Percentiles rank a stretch among this genome's conserved stretches.
These are phyloP conservation scores for Ploceus nigricollis DNA, from an alignment of 2,113 vertebrate species.

Conservation along the genomic window DNA sequence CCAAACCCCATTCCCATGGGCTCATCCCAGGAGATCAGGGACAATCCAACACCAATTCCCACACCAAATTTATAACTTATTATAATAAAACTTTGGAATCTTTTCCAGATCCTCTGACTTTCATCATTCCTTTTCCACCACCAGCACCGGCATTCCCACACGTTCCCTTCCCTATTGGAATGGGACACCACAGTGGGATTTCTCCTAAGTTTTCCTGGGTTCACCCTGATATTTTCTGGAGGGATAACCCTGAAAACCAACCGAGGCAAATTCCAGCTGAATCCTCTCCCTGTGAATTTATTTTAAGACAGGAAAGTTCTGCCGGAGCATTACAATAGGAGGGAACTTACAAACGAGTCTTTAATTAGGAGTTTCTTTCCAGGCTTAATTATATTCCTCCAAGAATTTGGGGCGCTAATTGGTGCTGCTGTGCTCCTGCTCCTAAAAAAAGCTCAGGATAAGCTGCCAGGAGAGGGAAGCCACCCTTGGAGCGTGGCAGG, in stretches of 20 bases:
- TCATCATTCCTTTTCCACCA: not conserved
- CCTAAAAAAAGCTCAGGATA: not conserved
- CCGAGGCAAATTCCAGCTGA: fast-evolving
- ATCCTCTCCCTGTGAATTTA: not conserved
- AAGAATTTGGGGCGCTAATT: not conserved
- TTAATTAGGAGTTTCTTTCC: constrained; percentile 13
- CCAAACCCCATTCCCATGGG: not conserved
- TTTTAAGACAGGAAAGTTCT: not conserved
- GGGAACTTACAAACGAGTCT: not conserved
- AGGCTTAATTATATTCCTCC: not conserved
- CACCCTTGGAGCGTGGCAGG: not conserved
- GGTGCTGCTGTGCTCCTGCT: not conserved
- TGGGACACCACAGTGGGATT: not conserved
- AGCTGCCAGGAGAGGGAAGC: not conserved
- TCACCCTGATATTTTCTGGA: not conserved
- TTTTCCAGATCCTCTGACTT: not conserved
- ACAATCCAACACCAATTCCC: too few relatives aligned
- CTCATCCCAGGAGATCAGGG: not conserved
- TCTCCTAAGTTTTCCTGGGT: not conserved
- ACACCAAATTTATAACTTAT: fast-evolving
- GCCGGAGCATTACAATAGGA: not conserved
- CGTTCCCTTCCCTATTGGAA: not conserved
- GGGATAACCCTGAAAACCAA: not conserved
- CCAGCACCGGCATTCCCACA: fast-evolving
- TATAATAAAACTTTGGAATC: fast-evolving